phyloP scores from a whole-genome alignment of 2,797 vertebrate genomes.

The Ciconia nigra region DNA sequence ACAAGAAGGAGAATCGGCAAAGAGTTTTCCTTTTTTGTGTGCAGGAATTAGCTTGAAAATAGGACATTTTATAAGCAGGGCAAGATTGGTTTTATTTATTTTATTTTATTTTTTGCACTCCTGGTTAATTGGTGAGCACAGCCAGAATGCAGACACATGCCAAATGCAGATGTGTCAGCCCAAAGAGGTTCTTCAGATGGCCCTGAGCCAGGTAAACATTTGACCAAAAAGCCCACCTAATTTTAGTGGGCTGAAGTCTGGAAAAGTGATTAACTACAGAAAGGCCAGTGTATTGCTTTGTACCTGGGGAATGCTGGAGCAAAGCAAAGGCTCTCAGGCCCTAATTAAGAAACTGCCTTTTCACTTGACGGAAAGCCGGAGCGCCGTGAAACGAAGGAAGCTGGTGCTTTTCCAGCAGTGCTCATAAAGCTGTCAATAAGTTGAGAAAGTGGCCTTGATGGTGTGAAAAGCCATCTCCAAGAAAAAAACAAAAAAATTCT shows the following conservation, averaged over 20 bases:
- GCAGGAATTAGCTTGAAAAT: background rate
- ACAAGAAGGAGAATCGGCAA: background rate
- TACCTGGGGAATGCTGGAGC: conserved; percentile 73
- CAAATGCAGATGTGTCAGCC: conserved; percentile 72
- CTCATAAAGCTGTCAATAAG: conserved; percentile 81
- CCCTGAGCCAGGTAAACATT: conserved; percentile 73
- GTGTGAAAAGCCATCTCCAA: conserved; percentile 73
- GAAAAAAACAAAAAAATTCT: conserved; percentile 55
- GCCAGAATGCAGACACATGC: background rate
- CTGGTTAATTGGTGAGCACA: conserved; percentile 22
- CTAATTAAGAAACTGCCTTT: conserved; percentile 84
- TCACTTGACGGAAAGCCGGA: conserved; percentile 58
- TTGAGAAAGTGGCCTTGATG: conserved; percentile 68
- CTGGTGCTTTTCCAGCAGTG: conserved; percentile 67
- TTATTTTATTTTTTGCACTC: background rate
- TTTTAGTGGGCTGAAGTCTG: conserved; percentile 77
- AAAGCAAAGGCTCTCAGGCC: conserved; percentile 79
- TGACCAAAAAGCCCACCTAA: conserved; percentile 70
- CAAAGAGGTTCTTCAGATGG: conserved; percentile 63
- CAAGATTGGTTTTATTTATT: background rate
- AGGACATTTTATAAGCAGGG: background rate
- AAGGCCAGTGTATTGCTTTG: conserved; percentile 74
- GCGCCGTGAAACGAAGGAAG: conserved; percentile 57
- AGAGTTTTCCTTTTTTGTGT: background rate
- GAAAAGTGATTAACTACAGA: conserved; percentile 83